Evolutionary conservation across 1,140 invertebrate genomes (phyloP), one percentile per base, ranked within the genome.

Genomic region (Atopsyche davidsoni): DNA sequence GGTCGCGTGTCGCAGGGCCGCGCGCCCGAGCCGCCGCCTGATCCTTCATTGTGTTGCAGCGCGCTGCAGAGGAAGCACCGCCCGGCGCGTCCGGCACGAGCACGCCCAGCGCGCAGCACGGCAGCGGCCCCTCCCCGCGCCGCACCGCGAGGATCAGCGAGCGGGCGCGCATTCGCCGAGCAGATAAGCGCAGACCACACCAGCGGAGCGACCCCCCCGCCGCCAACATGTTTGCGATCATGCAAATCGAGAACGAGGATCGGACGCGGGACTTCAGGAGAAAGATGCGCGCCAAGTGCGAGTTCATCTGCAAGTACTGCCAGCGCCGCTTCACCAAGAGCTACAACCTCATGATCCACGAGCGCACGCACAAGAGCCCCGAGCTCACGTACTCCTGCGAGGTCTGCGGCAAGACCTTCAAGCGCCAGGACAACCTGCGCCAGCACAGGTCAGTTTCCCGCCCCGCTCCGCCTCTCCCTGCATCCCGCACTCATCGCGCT

Each of bases 291-390:
- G 81, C 86, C 75, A 89, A 95, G 79, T 95, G 92, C 79, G 89
- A 98, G 78, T 98, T 96, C 76, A 91, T 98, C 71, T 99, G 96
- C 84, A 92, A 94, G 75, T 98, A 91, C 80, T 99, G 96, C 80
- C 87, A 96, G 73, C 85, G 96, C 64, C 83, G 94, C 64, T 99
- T 99, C 80, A 98, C 93, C 64, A 99, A 99, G 78, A 92, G 92
- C 53, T 99, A 99, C 81, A 99, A 99, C 78, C 82, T 99, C 64
- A 90, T 98, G 82, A 98, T 98, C 65, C 96, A 98, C 79, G 95
- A 98, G 72, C 82, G 95, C 65, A 97, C 92, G 57, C 96, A 99
- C 79, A 97, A 97, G 69, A 89, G 93, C 67, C 84, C 84, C 58
- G 95, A 98, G 75, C 81, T 97, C 64, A 96, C 93, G 54, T 99